These are phyloP conservation scores for Alviniconcha marisindica DNA, from an alignment of 1,140 invertebrate species.

Conservation along the genomic window DNA sequence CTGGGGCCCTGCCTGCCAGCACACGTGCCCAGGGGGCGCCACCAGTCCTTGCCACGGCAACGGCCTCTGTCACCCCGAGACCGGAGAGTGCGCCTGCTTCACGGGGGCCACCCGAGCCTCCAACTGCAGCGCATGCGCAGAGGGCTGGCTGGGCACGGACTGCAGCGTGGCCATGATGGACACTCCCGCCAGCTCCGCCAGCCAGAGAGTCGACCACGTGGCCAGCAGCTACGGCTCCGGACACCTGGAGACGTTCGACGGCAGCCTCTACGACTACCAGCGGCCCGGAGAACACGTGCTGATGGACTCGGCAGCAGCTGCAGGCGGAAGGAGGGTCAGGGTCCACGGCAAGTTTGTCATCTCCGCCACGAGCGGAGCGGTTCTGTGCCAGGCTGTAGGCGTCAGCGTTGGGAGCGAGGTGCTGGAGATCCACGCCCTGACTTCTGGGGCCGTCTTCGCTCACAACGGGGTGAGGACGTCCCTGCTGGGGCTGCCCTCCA, in stretches of 20 bases:
- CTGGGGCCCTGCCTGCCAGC: slow-evolving; percentile 55
- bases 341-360: slow-evolving; percentile 35
- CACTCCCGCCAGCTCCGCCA: neutral
- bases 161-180: slow-evolving; percentile 52
- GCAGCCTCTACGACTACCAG: slow-evolving; percentile 50
- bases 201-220: neutral
- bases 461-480: slow-evolving; percentile 9
- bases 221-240: slow-evolving; percentile 47
- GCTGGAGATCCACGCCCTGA: slow-evolving; percentile 37
- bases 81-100: slow-evolving; percentile 51
- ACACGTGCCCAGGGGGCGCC: slow-evolving; percentile 54
- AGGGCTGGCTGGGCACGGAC: slow-evolving; percentile 55
- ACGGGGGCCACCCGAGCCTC: slow-evolving; percentile 15
- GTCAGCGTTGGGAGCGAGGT: slow-evolving; percentile 28
- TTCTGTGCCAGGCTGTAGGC: slow-evolving; percentile 36
- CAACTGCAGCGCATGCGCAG: slow-evolving; percentile 50
- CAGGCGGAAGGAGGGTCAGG: neutral
- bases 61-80: slow-evolving; percentile 48
- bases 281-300: slow-evolving; percentile 52
- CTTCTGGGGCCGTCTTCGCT: neutral
- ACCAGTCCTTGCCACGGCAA: slow-evolving; percentile 52
- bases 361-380: slow-evolving; percentile 19
- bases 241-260: slow-evolving; percentile 54
- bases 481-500: slow-evolving; percentile 1
- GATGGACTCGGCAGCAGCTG: slow-evolving; percentile 33